Conservation (phyloP, 2,797 vertebrate species). For the Enteromius anoplus region DNA sequence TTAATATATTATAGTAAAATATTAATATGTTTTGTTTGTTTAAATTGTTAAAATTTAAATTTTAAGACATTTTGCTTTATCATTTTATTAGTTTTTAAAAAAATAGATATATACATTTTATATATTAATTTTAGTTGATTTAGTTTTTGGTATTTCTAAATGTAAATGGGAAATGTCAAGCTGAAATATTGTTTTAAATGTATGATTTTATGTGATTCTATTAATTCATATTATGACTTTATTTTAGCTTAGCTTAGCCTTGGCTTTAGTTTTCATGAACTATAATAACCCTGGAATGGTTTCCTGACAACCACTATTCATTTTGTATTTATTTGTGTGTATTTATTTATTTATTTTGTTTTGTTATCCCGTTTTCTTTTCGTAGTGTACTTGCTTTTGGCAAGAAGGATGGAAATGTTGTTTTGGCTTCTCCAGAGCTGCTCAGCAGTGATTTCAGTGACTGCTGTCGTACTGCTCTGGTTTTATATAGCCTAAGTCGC, state of each 20-base stretch:
- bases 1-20: background rate
- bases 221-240: background rate
- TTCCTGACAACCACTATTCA: background rate
- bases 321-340: no score
- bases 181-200: background rate
- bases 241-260: background rate
- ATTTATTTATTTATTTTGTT: no score
- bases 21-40: no score
- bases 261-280: background rate
- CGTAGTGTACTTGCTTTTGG: no score
- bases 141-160: background rate
- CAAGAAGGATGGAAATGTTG: background rate
- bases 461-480: background rate
- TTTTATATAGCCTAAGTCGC: background rate
- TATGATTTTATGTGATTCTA: background rate
- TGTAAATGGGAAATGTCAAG: background rate
- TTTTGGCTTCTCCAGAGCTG: background rate
- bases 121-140: background rate
- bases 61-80: no score
- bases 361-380: background rate
- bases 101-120: background rate
- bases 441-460: background rate
- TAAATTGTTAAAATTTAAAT: no score
- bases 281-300: background rate
- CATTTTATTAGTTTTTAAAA: no score